phyloP scores from a whole-genome alignment of 2,113 vertebrate species.

The Archocentrus centrarchus region DNA sequence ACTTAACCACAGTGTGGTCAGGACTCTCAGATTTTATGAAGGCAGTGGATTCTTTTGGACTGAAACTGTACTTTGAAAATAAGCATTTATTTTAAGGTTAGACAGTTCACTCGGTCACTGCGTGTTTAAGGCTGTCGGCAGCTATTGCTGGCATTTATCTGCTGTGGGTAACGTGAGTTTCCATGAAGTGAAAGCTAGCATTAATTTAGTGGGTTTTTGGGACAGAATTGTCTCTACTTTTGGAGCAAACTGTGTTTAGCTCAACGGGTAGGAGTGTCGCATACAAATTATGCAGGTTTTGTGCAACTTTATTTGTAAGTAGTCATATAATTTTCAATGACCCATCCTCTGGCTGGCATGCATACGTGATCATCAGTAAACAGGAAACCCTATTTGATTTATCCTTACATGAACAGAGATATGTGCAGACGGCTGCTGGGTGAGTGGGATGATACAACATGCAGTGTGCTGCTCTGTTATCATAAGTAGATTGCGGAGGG shows the following conservation, averaged over 20 bases:
- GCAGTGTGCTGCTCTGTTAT: slow-evolving; percentile 20
- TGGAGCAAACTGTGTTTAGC: background rate
- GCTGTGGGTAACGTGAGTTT: background rate
- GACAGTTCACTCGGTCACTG: background rate
- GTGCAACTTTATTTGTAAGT: background rate
- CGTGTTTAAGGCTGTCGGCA: background rate
- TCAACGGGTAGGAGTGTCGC: background rate
- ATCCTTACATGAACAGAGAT: background rate
- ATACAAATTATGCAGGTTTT: background rate
- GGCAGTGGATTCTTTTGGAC: background rate
- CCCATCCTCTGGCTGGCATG: background rate
- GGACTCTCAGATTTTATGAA: background rate
- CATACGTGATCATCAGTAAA: background rate
- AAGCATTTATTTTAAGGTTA: background rate
- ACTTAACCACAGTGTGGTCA: slow-evolving; percentile 4
- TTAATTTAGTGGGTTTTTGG: background rate
- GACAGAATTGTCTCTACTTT: too few relatives aligned
- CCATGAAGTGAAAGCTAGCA: too few relatives aligned
- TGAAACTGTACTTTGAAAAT: background rate
- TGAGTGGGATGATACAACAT: background rate
- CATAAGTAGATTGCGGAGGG: slow-evolving; percentile 14
- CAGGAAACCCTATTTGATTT: background rate
- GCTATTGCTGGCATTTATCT: background rate
- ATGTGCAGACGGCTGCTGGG: background rate
- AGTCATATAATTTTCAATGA: background rate